Conservation (phyloP, 2,113 vertebrate genomes). For the human (Homo sapiens) region GRCh38 chr4:129231501-129232000, state of each 20-base stretch:
- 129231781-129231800: conserved; percentile 2
- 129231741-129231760: background rate
- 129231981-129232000: background rate
- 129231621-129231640: background rate
- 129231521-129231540: background rate
- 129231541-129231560: background rate
- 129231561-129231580: background rate
- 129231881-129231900: background rate
- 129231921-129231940: background rate
- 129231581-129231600: background rate
- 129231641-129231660: background rate
- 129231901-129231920: background rate
- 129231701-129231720: background rate
- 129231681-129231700: background rate
- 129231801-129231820: background rate
- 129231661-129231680: background rate
- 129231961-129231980: background rate
- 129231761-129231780: background rate
- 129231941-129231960: background rate
- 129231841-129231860: background rate
- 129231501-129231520: background rate
- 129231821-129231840: background rate
- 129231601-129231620: conserved; percentile 5
- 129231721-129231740: background rate
- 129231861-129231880: background rate